A percentile compares a stretch with the other conserved stretches of the same genome.
phyloP scores from a whole-genome alignment of 2,888 invertebrate species.

The Acleris literana region DNA sequence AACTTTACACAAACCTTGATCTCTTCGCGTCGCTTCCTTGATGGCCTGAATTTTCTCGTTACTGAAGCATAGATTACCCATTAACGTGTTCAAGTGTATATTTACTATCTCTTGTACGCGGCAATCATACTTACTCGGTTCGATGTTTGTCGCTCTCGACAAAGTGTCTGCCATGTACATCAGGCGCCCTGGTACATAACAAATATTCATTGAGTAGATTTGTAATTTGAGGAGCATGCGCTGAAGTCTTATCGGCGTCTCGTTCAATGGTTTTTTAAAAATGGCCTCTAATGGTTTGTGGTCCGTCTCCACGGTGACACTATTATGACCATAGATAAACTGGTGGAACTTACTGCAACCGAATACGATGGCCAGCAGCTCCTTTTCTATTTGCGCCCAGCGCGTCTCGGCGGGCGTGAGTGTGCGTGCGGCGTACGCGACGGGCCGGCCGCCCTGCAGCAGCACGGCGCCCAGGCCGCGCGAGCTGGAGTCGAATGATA shows the following conservation, averaged over 20 bases:
- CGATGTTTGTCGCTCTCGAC: constrained; percentile 39
- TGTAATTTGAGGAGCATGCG: constrained; percentile 15
- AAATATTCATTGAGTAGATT: constrained; percentile 2
- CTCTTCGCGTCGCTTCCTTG: too few species aligned
- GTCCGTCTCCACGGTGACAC: constrained; percentile 46
- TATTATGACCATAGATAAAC: constrained; percentile 41
- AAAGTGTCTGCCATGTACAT: constrained; percentile 48
- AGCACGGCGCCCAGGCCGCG: constrained; percentile 35
- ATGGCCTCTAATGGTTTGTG: constrained; percentile 45
- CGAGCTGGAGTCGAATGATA: constrained; percentile 35
- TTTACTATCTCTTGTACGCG: too few species aligned
- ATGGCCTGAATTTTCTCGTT: too few species aligned
- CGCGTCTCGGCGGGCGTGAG: constrained; percentile 25
- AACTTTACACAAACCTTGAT: neutral
- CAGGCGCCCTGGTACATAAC: constrained; percentile 43
- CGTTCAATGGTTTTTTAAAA: constrained; percentile 39
- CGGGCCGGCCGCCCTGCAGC: too few species aligned
- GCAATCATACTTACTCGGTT: neutral
- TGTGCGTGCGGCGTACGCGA: too few species aligned
- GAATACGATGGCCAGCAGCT: constrained; percentile 40
- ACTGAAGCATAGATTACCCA: too few species aligned
- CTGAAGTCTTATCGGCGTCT: constrained; percentile 13
- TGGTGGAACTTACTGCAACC: constrained; percentile 40
- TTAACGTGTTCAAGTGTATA: too few species aligned
- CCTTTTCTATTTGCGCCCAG: constrained; percentile 41